Conservation (phyloP, 2,888 invertebrate genomes). For the Oscheius sp. region DNA sequence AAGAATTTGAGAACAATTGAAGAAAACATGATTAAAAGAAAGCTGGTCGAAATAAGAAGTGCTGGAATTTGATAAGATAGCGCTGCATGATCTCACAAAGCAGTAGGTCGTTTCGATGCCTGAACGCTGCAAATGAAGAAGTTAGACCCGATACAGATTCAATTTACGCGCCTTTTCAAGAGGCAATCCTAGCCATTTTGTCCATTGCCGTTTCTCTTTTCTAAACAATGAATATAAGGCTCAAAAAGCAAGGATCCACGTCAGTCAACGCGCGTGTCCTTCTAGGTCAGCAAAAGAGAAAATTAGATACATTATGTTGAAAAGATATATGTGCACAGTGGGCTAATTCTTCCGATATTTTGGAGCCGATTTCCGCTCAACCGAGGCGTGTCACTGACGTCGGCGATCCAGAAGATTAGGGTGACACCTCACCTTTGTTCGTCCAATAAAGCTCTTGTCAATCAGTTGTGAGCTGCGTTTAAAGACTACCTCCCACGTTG, state of each 20-base stretch:
- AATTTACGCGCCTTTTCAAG: conserved; percentile 27
- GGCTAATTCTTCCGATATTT: conserved; percentile 19
- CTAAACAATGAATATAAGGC: too few species aligned
- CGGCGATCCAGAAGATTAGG: conserved; percentile 26
- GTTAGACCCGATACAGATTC: conserved; percentile 23
- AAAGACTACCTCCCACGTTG: neutral
- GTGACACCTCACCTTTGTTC: conserved; percentile 9
- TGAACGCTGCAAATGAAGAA: conserved; percentile 16
- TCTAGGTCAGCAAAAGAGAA: too few species aligned
- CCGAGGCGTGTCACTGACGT: conserved; percentile 28
- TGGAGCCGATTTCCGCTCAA: conserved; percentile 27
- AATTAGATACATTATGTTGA: too few species aligned
- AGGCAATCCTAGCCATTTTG: neutral
- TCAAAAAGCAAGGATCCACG: neutral
- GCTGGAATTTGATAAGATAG: conserved; percentile 10
- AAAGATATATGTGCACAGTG: neutral
- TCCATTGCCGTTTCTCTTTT: neutral
- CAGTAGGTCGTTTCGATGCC: conserved; percentile 2
- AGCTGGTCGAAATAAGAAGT: neutral
- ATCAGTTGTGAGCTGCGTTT: neutral
- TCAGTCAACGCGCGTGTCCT: too few species aligned
- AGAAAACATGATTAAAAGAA: neutral
- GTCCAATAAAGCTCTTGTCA: neutral
- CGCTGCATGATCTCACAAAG: neutral
- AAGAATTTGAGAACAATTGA: neutral